Conservation (phyloP, 2,797 vertebrate species). For the Taeniopygia guttata region DNA sequence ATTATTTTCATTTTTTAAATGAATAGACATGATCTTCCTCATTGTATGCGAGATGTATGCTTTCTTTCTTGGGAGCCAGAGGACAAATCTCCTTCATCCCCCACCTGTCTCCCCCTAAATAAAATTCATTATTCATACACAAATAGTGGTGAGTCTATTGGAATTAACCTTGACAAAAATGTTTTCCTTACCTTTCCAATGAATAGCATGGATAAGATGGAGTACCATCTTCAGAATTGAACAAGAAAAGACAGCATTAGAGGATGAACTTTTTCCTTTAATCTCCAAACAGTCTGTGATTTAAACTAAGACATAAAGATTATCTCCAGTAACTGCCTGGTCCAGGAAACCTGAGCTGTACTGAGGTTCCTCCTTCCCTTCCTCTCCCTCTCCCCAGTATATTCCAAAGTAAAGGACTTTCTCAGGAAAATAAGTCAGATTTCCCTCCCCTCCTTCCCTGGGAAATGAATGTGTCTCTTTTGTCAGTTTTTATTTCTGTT, state of each 20-base stretch:
- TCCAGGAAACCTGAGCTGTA: constrained; percentile 28
- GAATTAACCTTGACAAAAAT: constrained; percentile 58
- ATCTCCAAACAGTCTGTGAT: constrained; percentile 28
- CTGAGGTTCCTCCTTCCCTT: constrained; percentile 12
- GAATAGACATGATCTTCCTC: not conserved
- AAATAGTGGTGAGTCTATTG: constrained; percentile 61
- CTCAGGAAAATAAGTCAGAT: constrained; percentile 64
- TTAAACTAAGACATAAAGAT: constrained; percentile 36
- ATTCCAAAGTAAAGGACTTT: constrained; percentile 66
- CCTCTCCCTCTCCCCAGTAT: not conserved
- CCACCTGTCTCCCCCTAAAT: constrained; percentile 24
- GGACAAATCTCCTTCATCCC: constrained; percentile 42
- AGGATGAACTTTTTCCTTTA: constrained; percentile 55
- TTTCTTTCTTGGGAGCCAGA: constrained; percentile 51
- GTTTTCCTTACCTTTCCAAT: constrained; percentile 53
- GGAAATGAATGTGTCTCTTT: constrained; percentile 38
- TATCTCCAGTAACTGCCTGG: constrained; percentile 26
- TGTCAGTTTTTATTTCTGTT: constrained; percentile 42
- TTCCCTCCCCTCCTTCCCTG: constrained; percentile 3
- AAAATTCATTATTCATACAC: constrained; percentile 59
- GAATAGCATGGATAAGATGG: constrained; percentile 14
- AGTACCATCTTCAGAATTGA: constrained; percentile 18
- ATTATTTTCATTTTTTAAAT: constrained; percentile 45
- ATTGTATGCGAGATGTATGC: constrained; percentile 44
- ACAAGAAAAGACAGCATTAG: constrained; percentile 24